Conservation (phyloP, 2,797 vertebrate genomes). For the Pangasius macronema region DNA sequence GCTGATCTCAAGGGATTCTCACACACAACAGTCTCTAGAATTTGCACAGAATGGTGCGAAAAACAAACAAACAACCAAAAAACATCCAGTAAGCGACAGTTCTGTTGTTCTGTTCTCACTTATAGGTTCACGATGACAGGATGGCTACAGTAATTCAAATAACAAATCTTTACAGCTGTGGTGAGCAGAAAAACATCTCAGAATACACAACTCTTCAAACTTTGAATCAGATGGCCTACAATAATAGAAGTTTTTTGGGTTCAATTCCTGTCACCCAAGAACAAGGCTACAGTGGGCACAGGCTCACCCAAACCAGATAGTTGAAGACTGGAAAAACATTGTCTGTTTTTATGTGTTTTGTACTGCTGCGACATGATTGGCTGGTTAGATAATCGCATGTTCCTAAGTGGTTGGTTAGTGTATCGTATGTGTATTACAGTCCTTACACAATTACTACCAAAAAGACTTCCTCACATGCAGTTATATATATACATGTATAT, state of each 20-base stretch:
- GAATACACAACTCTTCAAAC: neutral
- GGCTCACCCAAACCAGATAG: neutral
- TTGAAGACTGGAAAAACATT: neutral
- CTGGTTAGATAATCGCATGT: neutral
- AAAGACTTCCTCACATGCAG: no score
- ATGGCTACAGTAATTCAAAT: neutral
- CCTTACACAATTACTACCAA: neutral
- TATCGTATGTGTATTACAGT: neutral
- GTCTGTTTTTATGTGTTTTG: neutral
- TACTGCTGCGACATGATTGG: neutral
- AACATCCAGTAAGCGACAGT: neutral
- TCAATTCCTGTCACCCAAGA: neutral
- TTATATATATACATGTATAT: neutral
- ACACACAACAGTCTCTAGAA: neutral
- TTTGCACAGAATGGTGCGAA: neutral
- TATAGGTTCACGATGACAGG: neutral
- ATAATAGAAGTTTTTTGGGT: neutral
- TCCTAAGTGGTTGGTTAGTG: neutral
- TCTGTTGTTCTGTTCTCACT: neutral
- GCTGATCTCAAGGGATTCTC: neutral
- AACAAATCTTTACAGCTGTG: neutral
- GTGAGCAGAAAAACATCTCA: neutral
- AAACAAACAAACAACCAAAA: neutral
- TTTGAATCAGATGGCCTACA: neutral
- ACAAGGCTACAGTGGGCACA: neutral